phyloP scores from a whole-genome alignment of 2,797 vertebrate genomes.

The Pangasius krempfi region DNA sequence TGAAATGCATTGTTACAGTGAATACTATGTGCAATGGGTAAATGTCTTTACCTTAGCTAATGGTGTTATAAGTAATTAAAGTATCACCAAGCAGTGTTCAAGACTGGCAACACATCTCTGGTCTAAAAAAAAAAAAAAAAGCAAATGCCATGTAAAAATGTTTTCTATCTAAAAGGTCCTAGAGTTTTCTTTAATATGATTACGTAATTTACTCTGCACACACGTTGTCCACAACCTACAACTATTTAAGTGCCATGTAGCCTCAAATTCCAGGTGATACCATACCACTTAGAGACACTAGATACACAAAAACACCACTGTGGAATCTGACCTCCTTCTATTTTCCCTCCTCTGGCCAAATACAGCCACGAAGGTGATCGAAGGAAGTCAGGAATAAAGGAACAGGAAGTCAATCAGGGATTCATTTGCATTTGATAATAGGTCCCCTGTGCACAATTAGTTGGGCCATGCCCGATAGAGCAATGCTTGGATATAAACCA shows the following conservation, averaged over 20 bases:
- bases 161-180: neutral
- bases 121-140: neutral
- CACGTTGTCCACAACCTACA: neutral
- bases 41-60: neutral
- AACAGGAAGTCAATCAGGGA: constrained; percentile 17
- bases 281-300: no score
- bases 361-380: neutral
- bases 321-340: no score
- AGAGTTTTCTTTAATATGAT: neutral
- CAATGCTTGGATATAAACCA: neutral
- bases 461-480: neutral
- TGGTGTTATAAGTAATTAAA: neutral
- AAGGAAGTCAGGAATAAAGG: neutral
- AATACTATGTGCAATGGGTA: neutral
- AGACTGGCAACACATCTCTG: neutral
- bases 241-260: neutral
- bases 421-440: constrained; percentile 27
- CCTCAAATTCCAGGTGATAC: neutral
- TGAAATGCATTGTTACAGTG: neutral
- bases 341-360: constrained; percentile 1
- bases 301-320: no score
- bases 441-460: constrained; percentile 18
- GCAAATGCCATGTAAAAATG: neutral
- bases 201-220: neutral
- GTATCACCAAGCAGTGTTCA: neutral